A percentile compares a stretch with the other conserved stretches of the same genome.
Evolutionary conservation across 2,113 vertebrate species (phyloP).

Genomic region (Siphamia tubifer): DNA sequence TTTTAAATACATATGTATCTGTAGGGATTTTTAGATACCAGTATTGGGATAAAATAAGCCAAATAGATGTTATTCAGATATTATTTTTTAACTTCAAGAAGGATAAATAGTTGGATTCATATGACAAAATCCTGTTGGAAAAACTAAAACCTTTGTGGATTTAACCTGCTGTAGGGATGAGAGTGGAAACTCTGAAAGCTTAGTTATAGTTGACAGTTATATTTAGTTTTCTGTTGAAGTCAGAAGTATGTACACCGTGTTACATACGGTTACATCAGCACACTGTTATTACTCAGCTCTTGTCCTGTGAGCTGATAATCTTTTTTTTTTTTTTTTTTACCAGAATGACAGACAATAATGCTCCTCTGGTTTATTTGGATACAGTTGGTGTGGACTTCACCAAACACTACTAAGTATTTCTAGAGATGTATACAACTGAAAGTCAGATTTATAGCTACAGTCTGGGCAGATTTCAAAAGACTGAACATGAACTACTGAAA

Average conservation of each 20-base stretch:
- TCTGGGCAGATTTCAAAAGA: too few relatives aligned
- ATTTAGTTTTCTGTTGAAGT: not conserved
- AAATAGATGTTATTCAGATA: not conserved
- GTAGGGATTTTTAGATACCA: not conserved
- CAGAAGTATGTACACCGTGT: not conserved
- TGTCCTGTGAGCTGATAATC: not conserved
- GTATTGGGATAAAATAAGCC: not conserved
- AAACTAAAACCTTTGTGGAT: too few relatives aligned
- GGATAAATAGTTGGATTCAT: not conserved
- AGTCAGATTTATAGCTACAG: too few relatives aligned
- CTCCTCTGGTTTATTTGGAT: not conserved
- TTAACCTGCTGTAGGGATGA: too few relatives aligned
- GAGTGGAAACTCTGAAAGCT: too few relatives aligned
- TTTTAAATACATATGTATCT: not conserved
- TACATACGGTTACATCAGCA: not conserved
- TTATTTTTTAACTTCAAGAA: constrained; percentile 6
- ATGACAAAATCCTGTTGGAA: not conserved
- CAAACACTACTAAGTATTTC: not conserved
- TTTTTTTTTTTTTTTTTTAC: too few relatives aligned
- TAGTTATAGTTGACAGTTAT: too few relatives aligned
- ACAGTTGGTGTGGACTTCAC: not conserved
- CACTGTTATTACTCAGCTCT: not conserved
- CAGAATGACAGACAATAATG: not conserved
- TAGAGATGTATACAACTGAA: not conserved
- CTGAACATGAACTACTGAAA: not conserved